These are phyloP conservation scores for Agriopis aurantiaria DNA, from an alignment of 2,888 invertebrate genomes.

Conservation along the genomic window DNA sequence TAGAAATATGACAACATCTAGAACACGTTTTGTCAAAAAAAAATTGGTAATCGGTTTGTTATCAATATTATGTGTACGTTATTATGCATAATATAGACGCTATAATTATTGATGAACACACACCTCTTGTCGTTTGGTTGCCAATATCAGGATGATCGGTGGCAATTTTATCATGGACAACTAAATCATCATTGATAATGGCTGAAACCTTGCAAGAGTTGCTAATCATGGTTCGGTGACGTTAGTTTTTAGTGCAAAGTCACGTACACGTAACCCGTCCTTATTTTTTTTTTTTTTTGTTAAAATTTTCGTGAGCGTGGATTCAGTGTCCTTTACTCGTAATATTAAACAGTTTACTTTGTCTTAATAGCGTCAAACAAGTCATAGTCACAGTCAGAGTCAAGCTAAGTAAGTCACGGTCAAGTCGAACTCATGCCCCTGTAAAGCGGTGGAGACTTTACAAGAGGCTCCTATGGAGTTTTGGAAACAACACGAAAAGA, in stretches of 20 bases:
- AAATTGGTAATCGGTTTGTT: background rate
- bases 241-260: background rate
- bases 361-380: too few species aligned
- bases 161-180: slow-evolving; percentile 4
- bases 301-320: too few species aligned
- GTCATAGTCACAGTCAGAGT: too few species aligned
- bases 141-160: slow-evolving; percentile 7
- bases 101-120: slow-evolving; percentile 1
- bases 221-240: background rate
- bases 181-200: slow-evolving; percentile 5
- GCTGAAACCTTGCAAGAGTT: background rate
- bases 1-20: slow-evolving; percentile 2
- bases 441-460: too few species aligned
- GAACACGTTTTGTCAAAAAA: background rate
- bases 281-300: too few species aligned
- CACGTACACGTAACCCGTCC: too few species aligned
- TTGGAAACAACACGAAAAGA: too few species aligned
- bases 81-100: slow-evolving; percentile 6
- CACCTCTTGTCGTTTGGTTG: background rate
- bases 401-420: too few species aligned
- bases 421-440: too few species aligned
- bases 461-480: too few species aligned
- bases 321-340: too few species aligned
- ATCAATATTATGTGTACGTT: slow-evolving; percentile 16
- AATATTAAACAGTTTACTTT: too few species aligned